These are phyloP conservation scores for Isaurus tuberculatus DNA, from an alignment of 92 coral and sea anemone species.

Conservation along the genomic window DNA sequence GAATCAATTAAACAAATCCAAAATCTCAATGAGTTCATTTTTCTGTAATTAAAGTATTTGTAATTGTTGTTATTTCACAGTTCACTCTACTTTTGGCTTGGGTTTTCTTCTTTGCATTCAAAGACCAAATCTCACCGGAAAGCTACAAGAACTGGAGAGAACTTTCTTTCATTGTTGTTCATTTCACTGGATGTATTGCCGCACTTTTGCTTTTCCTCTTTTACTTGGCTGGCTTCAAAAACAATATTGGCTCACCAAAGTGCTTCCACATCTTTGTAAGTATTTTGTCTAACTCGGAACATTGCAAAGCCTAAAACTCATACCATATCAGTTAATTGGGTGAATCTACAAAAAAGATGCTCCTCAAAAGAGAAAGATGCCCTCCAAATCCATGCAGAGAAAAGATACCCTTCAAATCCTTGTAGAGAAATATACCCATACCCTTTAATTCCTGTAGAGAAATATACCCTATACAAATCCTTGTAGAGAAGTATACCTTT, in stretches of 20 bases:
- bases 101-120: slow-evolving; percentile 33
- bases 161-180: slow-evolving; percentile 17
- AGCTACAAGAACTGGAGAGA: slow-evolving; percentile 31
- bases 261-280: slow-evolving; percentile 10
- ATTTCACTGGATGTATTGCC: slow-evolving; percentile 10
- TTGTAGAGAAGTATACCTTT: no score
- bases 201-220: neutral
- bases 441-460: no score
- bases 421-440: no score
- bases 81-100: slow-evolving; percentile 26
- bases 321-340: neutral
- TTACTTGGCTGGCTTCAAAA: neutral
- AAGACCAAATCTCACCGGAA: slow-evolving; percentile 1
- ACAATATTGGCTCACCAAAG: slow-evolving; percentile 3
- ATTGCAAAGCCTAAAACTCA: neutral
- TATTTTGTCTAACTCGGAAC: neutral
- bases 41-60: neutral
- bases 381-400: no score
- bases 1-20: no score
- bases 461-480: no score
- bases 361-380: no score
- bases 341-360: neutral
- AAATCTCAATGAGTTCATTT: neutral
- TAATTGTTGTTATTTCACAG: neutral
- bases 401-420: no score